Evolutionary conservation across 2,797 vertebrate genomes (phyloP).

Genomic region (Eulemur mongoz): DNA sequence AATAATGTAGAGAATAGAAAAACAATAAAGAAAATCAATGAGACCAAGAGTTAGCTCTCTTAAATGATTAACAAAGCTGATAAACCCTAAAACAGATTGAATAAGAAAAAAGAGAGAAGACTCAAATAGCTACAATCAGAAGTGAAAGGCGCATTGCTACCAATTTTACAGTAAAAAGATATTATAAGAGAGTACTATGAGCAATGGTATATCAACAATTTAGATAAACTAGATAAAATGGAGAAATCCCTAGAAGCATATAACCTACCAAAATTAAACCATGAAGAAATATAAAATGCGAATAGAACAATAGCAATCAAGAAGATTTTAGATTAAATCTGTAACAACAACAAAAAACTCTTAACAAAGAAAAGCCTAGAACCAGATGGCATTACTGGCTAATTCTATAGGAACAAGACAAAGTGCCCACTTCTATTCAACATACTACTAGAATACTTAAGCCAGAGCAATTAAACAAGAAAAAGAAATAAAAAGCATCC

Average conservation of each 20-base stretch:
- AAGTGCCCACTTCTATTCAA: not conserved
- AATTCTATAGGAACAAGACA: not conserved
- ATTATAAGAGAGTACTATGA: not conserved
- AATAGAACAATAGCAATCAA: not conserved
- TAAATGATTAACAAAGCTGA: not conserved
- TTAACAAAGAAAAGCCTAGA: not conserved
- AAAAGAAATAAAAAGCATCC: not conserved
- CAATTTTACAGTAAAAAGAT: not conserved
- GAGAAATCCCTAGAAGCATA: not conserved
- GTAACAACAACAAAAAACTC: not conserved
- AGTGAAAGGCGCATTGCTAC: not conserved
- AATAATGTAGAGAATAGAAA: not conserved
- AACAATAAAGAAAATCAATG: not conserved
- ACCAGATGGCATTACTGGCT: not conserved
- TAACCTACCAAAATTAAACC: not conserved
- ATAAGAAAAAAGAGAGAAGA: not conserved
- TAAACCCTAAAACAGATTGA: not conserved
- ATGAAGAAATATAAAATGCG: not conserved
- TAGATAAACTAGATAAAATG: not conserved
- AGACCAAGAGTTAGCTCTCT: not conserved
- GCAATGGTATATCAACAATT: not conserved
- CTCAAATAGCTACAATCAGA: not conserved
- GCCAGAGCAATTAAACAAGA: not conserved
- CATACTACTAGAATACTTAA: not conserved
- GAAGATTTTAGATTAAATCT: not conserved